These are phyloP conservation scores for Rhodophaea formosa DNA, from an alignment of 2,888 invertebrate genomes.

Conservation along the genomic window DNA sequence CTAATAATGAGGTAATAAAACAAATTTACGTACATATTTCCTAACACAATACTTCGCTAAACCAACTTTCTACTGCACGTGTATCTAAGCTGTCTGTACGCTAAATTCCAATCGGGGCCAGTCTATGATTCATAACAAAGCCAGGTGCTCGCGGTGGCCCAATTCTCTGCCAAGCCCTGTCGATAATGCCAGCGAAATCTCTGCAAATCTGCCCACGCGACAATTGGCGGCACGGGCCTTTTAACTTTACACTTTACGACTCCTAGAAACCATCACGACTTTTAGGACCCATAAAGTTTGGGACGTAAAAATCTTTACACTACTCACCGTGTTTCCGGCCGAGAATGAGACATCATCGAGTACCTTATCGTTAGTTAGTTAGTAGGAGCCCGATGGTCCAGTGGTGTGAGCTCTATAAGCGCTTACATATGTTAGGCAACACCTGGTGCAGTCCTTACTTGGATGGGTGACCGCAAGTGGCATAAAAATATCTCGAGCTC, in stretches of 20 bases:
- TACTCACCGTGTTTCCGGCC: too few species aligned
- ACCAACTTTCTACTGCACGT: slow-evolving; percentile 10
- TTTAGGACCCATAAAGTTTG: neutral
- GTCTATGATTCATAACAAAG: slow-evolving; percentile 18
- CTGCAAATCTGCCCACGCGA: slow-evolving; percentile 27
- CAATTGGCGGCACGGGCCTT: slow-evolving; percentile 15
- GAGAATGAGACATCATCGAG: too few species aligned
- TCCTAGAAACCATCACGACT: neutral
- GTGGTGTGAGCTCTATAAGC: too few species aligned
- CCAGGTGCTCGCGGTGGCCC: slow-evolving; percentile 25
- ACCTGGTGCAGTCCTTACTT: too few species aligned
- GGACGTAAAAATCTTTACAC: too few species aligned
- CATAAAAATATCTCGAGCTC: too few species aligned
- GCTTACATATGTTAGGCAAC: too few species aligned
- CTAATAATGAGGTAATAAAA: too few species aligned
- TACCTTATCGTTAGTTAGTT: too few species aligned
- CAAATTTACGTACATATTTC: too few species aligned
- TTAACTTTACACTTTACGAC: slow-evolving; percentile 16
- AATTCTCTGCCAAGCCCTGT: slow-evolving; percentile 29
- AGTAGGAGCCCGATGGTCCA: too few species aligned
- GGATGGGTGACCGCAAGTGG: too few species aligned
- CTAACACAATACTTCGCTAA: neutral
- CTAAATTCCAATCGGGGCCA: slow-evolving; percentile 15
- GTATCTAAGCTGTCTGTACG: slow-evolving; percentile 14
- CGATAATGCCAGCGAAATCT: slow-evolving; percentile 26